Conservation (phyloP, 1,140 invertebrate genomes). For the Sitodiplosis mosellana region DNA sequence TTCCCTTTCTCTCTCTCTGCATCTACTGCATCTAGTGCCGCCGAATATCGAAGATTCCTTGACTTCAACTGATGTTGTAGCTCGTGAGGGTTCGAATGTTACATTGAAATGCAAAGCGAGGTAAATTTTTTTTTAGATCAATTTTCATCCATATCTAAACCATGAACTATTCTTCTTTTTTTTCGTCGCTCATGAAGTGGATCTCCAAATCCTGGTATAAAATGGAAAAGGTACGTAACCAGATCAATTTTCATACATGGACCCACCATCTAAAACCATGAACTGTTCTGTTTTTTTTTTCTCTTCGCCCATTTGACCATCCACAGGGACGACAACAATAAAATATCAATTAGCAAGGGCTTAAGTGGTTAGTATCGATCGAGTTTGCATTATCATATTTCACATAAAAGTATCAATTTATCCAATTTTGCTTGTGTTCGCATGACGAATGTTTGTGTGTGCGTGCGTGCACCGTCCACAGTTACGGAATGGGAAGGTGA, state of each 20-base stretch:
- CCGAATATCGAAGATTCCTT: slow-evolving; percentile 79
- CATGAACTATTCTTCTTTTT: too few species aligned
- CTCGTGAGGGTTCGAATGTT: slow-evolving; percentile 76
- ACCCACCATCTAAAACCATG: too few species aligned
- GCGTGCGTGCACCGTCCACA: slow-evolving; percentile 19
- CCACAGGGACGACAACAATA: slow-evolving; percentile 69
- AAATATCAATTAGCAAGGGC: slow-evolving; percentile 68
- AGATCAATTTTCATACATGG: too few species aligned
- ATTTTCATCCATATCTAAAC: too few species aligned
- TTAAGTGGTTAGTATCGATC: slow-evolving; percentile 24
- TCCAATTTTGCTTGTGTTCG: neutral
- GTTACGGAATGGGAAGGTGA: slow-evolving; percentile 67
- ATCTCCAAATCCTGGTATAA: slow-evolving; percentile 68
- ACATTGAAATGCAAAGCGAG: slow-evolving; percentile 45
- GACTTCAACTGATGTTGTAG: slow-evolving; percentile 78
- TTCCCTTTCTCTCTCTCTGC: neutral
- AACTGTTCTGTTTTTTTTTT: too few species aligned
- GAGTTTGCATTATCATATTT: neutral
- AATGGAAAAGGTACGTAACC: too few species aligned
- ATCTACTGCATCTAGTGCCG: slow-evolving; percentile 40
- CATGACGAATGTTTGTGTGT: neutral
- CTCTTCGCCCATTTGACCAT: too few species aligned
- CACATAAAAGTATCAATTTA: neutral
- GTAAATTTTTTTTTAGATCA: too few species aligned
- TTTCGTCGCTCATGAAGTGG: slow-evolving; percentile 59